Percentiles rank a stretch among this genome's conserved stretches.
Conservation (phyloP, 2,113 vertebrate species). For the Megaceryle maxima region DNA sequence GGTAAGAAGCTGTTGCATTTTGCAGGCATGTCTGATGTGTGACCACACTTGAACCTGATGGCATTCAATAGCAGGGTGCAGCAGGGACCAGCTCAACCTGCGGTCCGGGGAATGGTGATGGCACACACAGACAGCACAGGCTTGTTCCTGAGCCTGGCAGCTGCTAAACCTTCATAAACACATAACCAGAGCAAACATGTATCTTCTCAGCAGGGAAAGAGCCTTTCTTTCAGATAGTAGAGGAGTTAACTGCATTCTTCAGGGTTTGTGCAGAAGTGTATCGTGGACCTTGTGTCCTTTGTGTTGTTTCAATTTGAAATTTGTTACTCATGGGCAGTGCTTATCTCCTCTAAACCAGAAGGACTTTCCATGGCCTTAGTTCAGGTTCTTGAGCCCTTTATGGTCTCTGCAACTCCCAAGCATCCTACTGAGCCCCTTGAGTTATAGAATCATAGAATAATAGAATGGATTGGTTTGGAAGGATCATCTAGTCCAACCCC, state of each 20-base stretch:
- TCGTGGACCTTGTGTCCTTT: not conserved
- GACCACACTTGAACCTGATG: not conserved
- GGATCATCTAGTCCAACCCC: not conserved
- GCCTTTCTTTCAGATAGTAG: not conserved
- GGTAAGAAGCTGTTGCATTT: not conserved
- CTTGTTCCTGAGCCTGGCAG: not conserved
- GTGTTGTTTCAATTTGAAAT: not conserved
- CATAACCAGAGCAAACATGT: not conserved
- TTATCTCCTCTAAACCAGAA: not conserved
- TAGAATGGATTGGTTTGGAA: not conserved
- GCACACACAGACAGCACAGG: fast-evolving
- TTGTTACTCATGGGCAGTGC: not conserved
- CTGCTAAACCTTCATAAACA: not conserved
- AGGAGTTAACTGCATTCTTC: not conserved
- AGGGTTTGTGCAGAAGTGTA: not conserved
- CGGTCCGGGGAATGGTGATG: not conserved
- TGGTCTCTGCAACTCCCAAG: not conserved
- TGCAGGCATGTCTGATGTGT: not conserved
- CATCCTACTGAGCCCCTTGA: fast-evolving
- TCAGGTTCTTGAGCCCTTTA: not conserved
- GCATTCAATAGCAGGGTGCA: not conserved
- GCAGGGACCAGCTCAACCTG: not conserved
- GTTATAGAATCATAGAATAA: not conserved
- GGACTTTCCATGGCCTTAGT: not conserved
- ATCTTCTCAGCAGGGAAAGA: not conserved